Evolutionary conservation across 2,113 vertebrate species (phyloP), one percentile per base, ranked within the genome.

Genomic region (Oenanthe melanoleuca): DNA sequence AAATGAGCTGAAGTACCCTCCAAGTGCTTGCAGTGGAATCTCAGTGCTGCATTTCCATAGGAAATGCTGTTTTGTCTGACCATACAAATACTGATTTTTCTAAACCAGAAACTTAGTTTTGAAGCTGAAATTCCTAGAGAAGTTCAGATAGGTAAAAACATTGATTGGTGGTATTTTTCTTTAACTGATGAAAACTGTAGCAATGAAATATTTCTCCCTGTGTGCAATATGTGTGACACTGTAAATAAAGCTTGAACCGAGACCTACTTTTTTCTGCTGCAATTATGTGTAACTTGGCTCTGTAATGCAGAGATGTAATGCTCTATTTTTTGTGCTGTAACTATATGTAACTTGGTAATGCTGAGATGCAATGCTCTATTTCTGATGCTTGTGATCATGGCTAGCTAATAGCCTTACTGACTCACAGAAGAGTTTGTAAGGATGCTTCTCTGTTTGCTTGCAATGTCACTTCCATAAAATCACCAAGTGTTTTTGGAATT

Each of bases 231-330:
- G 21, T 59, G 26, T 93, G 60, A 23, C 14, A 37, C 80, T 86
- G 89, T 80, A 92, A 89, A 89, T 86, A 88, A 80, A 77, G 80
- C 61, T 85, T 72, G 78, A 89, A 59, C 52, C 0, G 6, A 87
- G 87, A 93, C 84, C 86, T 97, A 65, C 64, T 94, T 94, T 88
- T 50, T 75, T 82, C 60, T 92, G 56, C 88, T 92, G 90, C 82
- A 94, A 19, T 75, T 82, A 11, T 83, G 56, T 92, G 89, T 90
- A 90, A 95, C 59, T 90, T 2, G 10, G 67, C 96, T 95, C 63
- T 0, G 69, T 72, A 88, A 82, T 31, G 83, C 86, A 77, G 91
- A 88, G 89, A 83, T 86, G 93, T 92, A 95, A 91, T 93, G 71
- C 67, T 95, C 83, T 95, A 47, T 87, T 83, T 92, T 88, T 52